phyloP scores from a whole-genome alignment of 2,888 invertebrate genomes.

The Drosophila nigritarsus region DNA sequence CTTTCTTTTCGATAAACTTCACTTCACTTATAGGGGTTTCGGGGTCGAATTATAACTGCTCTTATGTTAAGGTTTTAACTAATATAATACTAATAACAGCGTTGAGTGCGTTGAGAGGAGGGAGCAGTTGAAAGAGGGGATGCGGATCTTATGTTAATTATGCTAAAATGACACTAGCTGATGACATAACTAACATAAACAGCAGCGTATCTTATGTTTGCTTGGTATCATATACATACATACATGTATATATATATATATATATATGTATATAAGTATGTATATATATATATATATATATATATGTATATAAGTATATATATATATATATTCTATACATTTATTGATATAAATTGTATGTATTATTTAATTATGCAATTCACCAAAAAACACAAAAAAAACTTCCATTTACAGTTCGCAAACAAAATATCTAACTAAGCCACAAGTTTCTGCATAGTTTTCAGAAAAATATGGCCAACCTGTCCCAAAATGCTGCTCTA shows the following conservation, averaged over 20 bases:
- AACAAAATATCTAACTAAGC: constrained; percentile 34
- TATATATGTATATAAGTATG: constrained; percentile 30
- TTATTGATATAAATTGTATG: constrained; percentile 20
- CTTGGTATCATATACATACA: constrained; percentile 11
- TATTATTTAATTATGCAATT: constrained; percentile 38
- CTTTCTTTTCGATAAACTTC: too few relatives aligned
- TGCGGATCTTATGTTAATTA: too few relatives aligned
- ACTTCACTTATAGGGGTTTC: too few relatives aligned
- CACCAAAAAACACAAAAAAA: constrained; percentile 37
- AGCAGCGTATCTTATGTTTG: constrained; percentile 9
- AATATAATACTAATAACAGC: too few relatives aligned
- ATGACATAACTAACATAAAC: too few relatives aligned
- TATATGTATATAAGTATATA: constrained; percentile 34
- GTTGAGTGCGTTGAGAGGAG: too few relatives aligned
- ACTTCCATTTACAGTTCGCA: constrained; percentile 55
- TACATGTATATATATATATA: too few relatives aligned
- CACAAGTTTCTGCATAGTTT: constrained; percentile 27
- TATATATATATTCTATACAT: constrained; percentile 10
- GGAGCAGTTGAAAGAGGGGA: too few relatives aligned
- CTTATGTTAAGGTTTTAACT: too few relatives aligned
- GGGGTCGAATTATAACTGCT: too few relatives aligned
- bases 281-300: constrained; percentile 21
- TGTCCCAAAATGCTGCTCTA: constrained; percentile 55
- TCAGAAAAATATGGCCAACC: constrained; percentile 65
- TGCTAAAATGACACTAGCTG: too few relatives aligned